Evolutionary conservation across 2,113 vertebrate species (phyloP), one percentile per base, ranked within the genome.

Genomic region (Vulpes ferrilata): DNA sequence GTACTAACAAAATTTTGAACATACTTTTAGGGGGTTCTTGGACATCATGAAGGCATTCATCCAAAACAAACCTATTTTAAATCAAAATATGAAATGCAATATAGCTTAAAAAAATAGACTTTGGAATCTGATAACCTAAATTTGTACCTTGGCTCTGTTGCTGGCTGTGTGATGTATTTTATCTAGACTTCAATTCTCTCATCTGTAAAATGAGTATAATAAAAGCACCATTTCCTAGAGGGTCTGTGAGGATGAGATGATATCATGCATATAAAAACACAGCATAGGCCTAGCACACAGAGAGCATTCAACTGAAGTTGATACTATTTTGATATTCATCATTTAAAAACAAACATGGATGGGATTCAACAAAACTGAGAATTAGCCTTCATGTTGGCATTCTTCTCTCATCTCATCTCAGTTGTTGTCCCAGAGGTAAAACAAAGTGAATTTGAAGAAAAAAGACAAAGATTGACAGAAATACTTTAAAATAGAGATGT

Each of bases 51-150:
- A 85, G 23, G 38, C 48, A 94, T 57, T 7, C 32, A 23, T 38
- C 20, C 10, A 87, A 83, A 96, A 83, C 57, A 84, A 94, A 73
- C 2, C 4, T 57, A 90, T 85, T 81, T 91, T 95, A 95, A 91
- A 76, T 15, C 3, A 35, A 96, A 95, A 59, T 23, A 35, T 11
- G 60, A 71, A 22, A 95, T 95, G 55, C 0, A 89, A 78, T 35
- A 76, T 12, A 82, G 11, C 5, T 13, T 62, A 15, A 48, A 59
- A 32, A 20, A 91, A 91, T 32, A 64, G 22, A 90, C 6, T 91
- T 81, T 81, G 60, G 89, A 93, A 93, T 65, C 30, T 55, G 53
- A 92, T 11, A 51, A 7, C 43, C 83, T 89, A 67, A 83, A 86
- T 89, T 90, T 92, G 8, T 4, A 74, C 8, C 19, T 53, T 84